Evolutionary conservation across 2,888 invertebrate genomes (phyloP).

Genomic region (Ypsolopha sequella): DNA sequence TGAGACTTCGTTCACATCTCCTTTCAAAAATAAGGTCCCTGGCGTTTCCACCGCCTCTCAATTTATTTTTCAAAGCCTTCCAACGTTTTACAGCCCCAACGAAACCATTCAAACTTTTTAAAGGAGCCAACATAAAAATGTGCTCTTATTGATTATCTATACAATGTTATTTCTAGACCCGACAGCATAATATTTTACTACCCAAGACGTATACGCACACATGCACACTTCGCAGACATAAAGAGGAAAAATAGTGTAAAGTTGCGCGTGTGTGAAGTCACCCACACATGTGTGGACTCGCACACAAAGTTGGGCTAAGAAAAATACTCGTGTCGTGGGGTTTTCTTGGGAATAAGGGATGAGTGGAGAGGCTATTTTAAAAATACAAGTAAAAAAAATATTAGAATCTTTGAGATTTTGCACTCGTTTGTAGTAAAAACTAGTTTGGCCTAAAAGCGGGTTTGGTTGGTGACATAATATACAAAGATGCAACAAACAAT

Average conservation of each 20-base stretch:
- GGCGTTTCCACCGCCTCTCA: too few relatives aligned
- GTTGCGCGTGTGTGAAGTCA: conserved; percentile 4
- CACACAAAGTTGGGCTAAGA: conserved; percentile 39
- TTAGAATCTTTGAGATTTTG: too few relatives aligned
- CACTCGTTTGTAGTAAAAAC: too few relatives aligned
- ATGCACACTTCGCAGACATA: conserved; percentile 7
- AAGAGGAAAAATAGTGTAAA: conserved; percentile 3
- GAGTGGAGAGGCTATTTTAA: conserved; percentile 21
- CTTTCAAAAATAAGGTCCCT: too few relatives aligned
- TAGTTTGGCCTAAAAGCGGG: too few relatives aligned
- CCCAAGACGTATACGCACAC: conserved; percentile 45
- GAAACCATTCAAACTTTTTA: conserved; percentile 17
- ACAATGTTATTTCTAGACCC: conserved; percentile 69
- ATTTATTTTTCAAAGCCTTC: too few relatives aligned
- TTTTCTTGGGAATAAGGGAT: conserved; percentile 44
- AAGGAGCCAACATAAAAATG: conserved; percentile 48
- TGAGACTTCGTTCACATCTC: too few relatives aligned
- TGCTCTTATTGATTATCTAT: conserved; percentile 67
- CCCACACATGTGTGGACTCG: conserved; percentile 15
- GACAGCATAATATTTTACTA: conserved; percentile 71
- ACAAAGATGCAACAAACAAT: too few relatives aligned
- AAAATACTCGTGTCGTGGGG: conserved; percentile 62
- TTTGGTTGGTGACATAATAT: too few relatives aligned
- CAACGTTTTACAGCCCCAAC: not conserved
- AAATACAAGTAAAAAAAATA: too few relatives aligned